Conservation (phyloP, 1,140 invertebrate genomes). For the Plectus sambesii region DNA sequence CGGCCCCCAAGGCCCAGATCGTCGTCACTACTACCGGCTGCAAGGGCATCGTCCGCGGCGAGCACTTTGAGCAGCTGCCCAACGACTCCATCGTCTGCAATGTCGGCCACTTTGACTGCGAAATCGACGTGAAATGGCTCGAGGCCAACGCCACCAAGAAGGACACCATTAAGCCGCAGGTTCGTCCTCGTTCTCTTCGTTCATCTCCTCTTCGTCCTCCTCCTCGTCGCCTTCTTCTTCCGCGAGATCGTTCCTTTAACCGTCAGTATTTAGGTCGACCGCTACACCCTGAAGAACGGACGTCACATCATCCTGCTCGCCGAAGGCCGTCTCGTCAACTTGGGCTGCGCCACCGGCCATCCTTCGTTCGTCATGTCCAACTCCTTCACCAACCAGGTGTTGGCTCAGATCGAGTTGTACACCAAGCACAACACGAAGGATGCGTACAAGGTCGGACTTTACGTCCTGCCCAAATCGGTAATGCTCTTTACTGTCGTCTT, state of each 20-base stretch:
- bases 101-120: constrained; percentile 86
- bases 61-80: constrained; percentile 78
- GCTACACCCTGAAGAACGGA: constrained; percentile 73
- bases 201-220: too few relatives aligned
- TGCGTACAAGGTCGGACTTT: constrained; percentile 4
- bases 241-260: too few relatives aligned
- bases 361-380: constrained; percentile 91
- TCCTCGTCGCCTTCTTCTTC: too few relatives aligned
- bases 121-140: constrained; percentile 87
- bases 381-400: constrained; percentile 86
- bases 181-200: too few relatives aligned
- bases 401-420: constrained; percentile 95
- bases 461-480: neutral
- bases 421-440: constrained; percentile 72
- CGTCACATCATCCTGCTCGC: constrained; percentile 82
- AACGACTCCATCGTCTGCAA: constrained; percentile 95
- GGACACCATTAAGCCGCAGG: constrained; percentile 84
- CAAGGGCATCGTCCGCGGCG: constrained; percentile 70
- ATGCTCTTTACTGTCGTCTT: neutral
- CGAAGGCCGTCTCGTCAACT: constrained; percentile 84
- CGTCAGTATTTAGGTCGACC: too few relatives aligned
- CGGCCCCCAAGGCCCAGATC: constrained; percentile 67
- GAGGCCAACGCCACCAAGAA: constrained; percentile 78
- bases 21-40: constrained; percentile 94
- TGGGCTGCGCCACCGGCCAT: constrained; percentile 93